phyloP scores from a whole-genome alignment of 2,888 invertebrate species.

The Lamellibrachia satsuma region DNA sequence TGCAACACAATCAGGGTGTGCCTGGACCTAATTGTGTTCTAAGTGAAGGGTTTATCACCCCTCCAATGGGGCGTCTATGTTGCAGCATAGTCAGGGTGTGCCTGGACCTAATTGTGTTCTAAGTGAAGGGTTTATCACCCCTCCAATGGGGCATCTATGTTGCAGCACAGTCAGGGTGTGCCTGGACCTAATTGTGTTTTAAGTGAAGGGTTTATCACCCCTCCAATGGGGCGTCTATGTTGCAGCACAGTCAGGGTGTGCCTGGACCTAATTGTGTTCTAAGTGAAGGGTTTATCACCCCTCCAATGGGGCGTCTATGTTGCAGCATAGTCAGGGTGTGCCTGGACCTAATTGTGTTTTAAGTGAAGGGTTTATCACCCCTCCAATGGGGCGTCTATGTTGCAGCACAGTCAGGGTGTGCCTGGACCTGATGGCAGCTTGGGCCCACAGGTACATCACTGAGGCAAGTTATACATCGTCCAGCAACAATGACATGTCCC shows the following conservation, averaged over 20 bases:
- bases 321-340: constrained; percentile 74
- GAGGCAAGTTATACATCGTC: constrained; percentile 63
- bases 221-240: constrained; percentile 36
- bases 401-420: constrained; percentile 74
- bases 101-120: constrained; percentile 74
- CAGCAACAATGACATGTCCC: constrained; percentile 72
- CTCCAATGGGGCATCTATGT: constrained; percentile 35
- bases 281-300: not conserved
- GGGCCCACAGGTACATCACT: constrained; percentile 86
- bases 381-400: constrained; percentile 36
- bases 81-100: constrained; percentile 74
- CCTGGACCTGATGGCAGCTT: constrained; percentile 78
- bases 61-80: constrained; percentile 35
- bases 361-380: not conserved
- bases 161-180: constrained; percentile 74
- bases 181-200: constrained; percentile 74
- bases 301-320: constrained; percentile 35
- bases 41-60: too few species aligned
- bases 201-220: not conserved
- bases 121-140: too few species aligned
- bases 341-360: constrained; percentile 74
- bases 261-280: constrained; percentile 74
- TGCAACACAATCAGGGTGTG: constrained; percentile 74
- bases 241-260: constrained; percentile 74
- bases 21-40: constrained; percentile 74